Base-by-base conservation (phyloP, 2,888 invertebrate species). In the Apotomis betuletana region DNA sequence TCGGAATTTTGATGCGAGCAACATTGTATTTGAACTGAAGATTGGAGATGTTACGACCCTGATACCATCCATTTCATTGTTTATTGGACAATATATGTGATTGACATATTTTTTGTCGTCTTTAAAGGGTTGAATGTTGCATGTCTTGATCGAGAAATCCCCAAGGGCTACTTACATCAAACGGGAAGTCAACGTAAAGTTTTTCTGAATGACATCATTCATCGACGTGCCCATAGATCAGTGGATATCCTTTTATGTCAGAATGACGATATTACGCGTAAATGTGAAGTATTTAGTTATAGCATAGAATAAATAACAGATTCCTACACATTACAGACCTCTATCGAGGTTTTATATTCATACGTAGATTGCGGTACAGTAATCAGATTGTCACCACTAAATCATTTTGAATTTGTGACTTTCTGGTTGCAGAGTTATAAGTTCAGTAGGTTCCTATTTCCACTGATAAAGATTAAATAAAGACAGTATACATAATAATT, bases 191-290 rank as follows among this genome's bases (percentile, higher is more conserved):
- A 57, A 12, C 68, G 61, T 46, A 46, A 15, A 44, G 54, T 65
- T 57, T 67, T 58, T 69, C 49, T 69, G 69, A 69, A 52, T 64
- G 52, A 52, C 49, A 59, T 70, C 41, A 62, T 62, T 58, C 63
- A 70, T 13, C 15, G 51, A 59, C 15, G 27, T 49, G 27, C 49
- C 9, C 9, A 9, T 65, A 55, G 55, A 46, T 55, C 46, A 41
- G 5, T 55, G 27, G 54, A 54, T n/a, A 64, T 46, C 65, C 65
- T 57, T 65, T 65, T 57, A 65, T 65, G 65, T 65, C 46, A 55
- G 55, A 65, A 65, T 65, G 55, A 52, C 41, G 55, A 64, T 52
- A 55, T 46, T 55, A 44, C 15, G 27, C 55, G 44, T 64, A 64
- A 5, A 55, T 65, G 46, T 57, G 64, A 65, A 15, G 3, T 44